phyloP scores from a whole-genome alignment of 2,113 vertebrate species.

The Osmerus eperlanus region DNA sequence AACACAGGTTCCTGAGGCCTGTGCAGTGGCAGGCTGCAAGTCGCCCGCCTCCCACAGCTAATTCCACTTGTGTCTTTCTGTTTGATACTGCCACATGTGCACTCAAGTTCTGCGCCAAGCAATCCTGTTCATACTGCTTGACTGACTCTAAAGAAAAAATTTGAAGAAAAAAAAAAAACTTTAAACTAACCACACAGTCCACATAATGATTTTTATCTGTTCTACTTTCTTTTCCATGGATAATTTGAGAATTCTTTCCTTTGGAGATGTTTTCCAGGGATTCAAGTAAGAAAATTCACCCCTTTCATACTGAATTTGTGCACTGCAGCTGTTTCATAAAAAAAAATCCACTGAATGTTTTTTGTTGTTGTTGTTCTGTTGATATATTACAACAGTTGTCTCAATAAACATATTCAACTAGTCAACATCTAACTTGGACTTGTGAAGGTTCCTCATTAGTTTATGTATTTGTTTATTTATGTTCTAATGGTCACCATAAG shows the following conservation, averaged over 20 bases:
- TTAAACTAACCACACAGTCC: conserved; percentile 28
- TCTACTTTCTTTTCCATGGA: conserved; percentile 12
- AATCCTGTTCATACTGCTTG: conserved; percentile 38
- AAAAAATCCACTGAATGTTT: too few relatives aligned
- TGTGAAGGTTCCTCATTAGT: too few relatives aligned
- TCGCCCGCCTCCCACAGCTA: conserved; percentile 26
- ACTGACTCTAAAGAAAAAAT: conserved; percentile 36
- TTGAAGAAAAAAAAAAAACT: conserved; percentile 15
- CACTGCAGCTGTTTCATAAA: background rate
- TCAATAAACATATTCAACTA: too few relatives aligned
- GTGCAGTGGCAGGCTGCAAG: conserved; percentile 14
- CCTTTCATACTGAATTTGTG: conserved; percentile 7
- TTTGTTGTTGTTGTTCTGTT: too few relatives aligned
- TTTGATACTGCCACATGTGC: conserved; percentile 38
- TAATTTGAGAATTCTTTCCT: conserved; percentile 29
- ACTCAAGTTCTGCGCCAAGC: conserved; percentile 28
- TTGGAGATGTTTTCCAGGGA: conserved; percentile 19
- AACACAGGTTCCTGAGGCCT: background rate
- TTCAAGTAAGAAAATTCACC: conserved; percentile 7
- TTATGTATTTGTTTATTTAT: too few relatives aligned
- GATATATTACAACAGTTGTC: too few relatives aligned
- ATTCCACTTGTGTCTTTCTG: conserved; percentile 40
- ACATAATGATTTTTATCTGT: conserved; percentile 13
- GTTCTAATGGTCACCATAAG: background rate
- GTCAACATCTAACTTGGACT: too few relatives aligned